Evolutionary conservation across 2,113 vertebrate genomes (phyloP).

Genomic region (Elgaria multicarinata): DNA sequence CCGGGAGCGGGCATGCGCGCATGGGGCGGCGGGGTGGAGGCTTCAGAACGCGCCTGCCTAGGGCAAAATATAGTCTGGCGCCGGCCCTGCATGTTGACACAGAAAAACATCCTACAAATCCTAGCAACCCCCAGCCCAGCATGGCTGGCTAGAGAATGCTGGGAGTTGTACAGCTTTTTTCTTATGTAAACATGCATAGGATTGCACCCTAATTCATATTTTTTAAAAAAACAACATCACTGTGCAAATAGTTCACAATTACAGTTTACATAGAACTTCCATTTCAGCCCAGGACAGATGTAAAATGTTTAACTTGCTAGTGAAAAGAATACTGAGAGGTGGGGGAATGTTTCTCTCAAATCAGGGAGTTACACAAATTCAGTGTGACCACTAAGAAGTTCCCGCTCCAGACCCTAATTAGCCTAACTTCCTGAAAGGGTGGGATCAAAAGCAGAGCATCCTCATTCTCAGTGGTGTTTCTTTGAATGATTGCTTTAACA

Average conservation of each 20-base stretch:
- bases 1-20: too few relatives aligned
- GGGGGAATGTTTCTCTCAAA: neutral
- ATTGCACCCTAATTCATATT: neutral
- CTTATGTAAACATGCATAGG: neutral
- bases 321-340: neutral
- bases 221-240: neutral
- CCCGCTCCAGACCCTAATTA: neutral
- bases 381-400: neutral
- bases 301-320: neutral
- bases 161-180: too few relatives aligned
- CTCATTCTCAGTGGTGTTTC: neutral
- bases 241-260: neutral
- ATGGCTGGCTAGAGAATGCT: too few relatives aligned
- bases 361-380: neutral
- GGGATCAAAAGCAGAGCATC: neutral
- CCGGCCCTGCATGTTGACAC: too few relatives aligned
- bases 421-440: neutral
- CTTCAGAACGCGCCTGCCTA: too few relatives aligned
- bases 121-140: too few relatives aligned
- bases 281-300: neutral
- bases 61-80: too few relatives aligned
- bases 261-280: neutral
- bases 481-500: neutral
- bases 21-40: too few relatives aligned
- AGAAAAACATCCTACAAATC: too few relatives aligned